These are phyloP conservation scores for Atta colombica DNA, from an alignment of 1,140 invertebrate genomes.

Conservation along the genomic window DNA sequence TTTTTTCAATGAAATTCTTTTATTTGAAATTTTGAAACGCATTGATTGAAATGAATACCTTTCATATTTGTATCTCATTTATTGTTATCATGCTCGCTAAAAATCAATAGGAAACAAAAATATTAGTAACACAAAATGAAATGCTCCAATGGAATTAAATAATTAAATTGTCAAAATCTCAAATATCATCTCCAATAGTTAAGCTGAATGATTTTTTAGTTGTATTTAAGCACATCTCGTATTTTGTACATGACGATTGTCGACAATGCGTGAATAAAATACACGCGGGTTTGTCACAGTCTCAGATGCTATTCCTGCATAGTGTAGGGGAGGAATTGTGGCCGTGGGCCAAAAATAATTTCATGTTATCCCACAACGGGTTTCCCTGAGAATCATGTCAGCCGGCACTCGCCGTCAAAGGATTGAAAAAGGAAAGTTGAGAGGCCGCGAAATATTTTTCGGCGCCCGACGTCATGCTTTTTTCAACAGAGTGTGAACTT, in stretches of 20 bases:
- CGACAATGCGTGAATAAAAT: neutral
- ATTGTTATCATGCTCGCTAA: neutral
- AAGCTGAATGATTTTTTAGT: neutral
- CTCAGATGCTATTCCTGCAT: neutral
- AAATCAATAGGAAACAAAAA: neutral
- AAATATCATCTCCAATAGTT: neutral
- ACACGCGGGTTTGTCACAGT: neutral
- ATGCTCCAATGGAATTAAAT: neutral
- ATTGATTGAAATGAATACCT: neutral
- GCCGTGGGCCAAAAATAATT: slow-evolving; percentile 57
- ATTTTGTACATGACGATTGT: neutral
- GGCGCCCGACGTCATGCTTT: slow-evolving; percentile 40
- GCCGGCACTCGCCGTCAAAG: slow-evolving; percentile 1
- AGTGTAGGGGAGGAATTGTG: neutral
- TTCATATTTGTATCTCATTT: neutral
- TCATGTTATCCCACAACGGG: slow-evolving; percentile 24
- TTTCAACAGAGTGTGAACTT: slow-evolving; percentile 53
- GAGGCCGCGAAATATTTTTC: slow-evolving; percentile 61
- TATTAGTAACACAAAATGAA: neutral
- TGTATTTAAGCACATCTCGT: too few relatives aligned
- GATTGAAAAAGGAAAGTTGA: neutral
- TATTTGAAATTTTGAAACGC: slow-evolving; percentile 4
- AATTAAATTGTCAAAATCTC: neutral
- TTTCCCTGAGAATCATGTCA: slow-evolving; percentile 38
- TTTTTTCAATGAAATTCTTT: neutral